Conservation (phyloP, 2,113 vertebrate genomes). For the Erpornis zantholeuca region DNA sequence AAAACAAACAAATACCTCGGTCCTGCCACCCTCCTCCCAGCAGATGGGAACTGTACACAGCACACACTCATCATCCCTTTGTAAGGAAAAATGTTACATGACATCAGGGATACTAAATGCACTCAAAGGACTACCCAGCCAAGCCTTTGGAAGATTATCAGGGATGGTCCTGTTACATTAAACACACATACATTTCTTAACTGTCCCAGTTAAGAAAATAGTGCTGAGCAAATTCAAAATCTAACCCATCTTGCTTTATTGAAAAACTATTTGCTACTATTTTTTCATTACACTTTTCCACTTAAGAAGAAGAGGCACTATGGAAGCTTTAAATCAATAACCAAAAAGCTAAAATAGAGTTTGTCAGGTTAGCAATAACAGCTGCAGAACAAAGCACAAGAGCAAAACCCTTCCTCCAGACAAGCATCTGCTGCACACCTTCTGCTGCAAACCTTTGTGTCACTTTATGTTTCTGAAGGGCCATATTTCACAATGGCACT, state of each 20-base stretch:
- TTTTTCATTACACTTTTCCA: background rate
- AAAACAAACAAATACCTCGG: constrained; percentile 2
- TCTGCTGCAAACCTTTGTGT: background rate
- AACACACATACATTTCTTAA: background rate
- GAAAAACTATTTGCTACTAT: background rate
- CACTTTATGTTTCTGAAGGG: background rate
- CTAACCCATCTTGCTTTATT: background rate
- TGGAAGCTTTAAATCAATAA: background rate
- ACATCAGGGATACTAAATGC: background rate
- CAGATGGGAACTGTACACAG: background rate
- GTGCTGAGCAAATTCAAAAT: background rate
- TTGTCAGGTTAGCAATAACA: constrained; percentile 45
- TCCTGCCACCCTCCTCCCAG: constrained; percentile 1
- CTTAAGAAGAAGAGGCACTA: background rate
- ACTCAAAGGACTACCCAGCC: background rate
- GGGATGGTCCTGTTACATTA: background rate
- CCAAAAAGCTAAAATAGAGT: constrained; percentile 28
- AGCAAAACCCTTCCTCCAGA: background rate
- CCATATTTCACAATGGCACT: background rate
- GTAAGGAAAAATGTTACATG: background rate
- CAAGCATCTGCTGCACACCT: background rate
- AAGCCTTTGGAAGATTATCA: background rate
- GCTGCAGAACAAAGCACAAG: background rate
- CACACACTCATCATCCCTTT: background rate
- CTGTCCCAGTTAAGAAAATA: background rate